Conservation (phyloP, 2,113 vertebrate genomes). For the Rhineura floridana region DNA sequence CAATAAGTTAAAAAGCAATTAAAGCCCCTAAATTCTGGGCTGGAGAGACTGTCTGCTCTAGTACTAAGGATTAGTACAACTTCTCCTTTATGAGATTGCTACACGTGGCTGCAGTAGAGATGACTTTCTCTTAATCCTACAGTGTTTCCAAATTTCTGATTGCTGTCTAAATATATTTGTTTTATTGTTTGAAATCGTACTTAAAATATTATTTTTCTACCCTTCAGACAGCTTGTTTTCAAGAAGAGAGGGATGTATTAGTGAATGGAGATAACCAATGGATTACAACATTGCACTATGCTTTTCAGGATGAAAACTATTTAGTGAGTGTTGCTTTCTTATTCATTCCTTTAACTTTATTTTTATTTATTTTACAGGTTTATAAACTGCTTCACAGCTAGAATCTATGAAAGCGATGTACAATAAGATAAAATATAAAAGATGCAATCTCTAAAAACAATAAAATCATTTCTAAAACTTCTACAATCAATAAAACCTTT, state of each 20-base stretch:
- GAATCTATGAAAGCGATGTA: no score
- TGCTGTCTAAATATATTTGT: background rate
- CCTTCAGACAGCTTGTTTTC: slow-evolving; percentile 95
- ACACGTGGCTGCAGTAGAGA: background rate
- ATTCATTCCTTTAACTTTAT: background rate
- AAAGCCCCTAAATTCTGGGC: background rate
- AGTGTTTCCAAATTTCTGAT: background rate
- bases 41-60: background rate
- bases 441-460: no score
- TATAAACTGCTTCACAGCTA: no score
- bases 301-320: slow-evolving; percentile 98
- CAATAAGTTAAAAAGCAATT: background rate
- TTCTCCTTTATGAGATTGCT: background rate
- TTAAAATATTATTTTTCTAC: slow-evolving; percentile 48
- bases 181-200: background rate
- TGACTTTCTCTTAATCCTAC: background rate
- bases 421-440: no score
- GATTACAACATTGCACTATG: slow-evolving; percentile 99
- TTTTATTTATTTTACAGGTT: no score
- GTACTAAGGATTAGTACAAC: background rate
- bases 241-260: slow-evolving; percentile 95
- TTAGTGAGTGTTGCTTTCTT: slow-evolving; percentile 80
- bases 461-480: no score
- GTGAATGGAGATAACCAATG: slow-evolving; percentile 96
- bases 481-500: no score